phyloP scores from a whole-genome alignment of 2,113 vertebrate genomes.

The Campylomormyrus numenius region DNA sequence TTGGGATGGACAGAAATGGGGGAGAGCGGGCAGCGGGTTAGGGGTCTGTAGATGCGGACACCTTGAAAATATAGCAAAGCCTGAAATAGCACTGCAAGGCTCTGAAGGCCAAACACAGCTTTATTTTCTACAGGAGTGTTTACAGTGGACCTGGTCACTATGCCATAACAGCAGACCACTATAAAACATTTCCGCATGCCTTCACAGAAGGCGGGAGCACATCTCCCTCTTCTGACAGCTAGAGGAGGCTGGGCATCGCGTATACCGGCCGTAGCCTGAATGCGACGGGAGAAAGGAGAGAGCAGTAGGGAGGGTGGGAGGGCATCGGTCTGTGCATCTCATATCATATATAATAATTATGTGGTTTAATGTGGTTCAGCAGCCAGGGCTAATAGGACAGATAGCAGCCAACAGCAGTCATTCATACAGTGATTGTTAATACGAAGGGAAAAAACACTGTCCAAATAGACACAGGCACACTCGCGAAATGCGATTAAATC shows the following conservation, averaged over 20 bases:
- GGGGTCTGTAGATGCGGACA: neutral
- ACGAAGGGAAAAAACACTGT: neutral
- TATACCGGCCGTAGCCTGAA: neutral
- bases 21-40: neutral
- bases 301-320: neutral
- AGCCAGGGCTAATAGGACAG: neutral
- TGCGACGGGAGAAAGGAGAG: neutral
- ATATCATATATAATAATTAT: neutral
- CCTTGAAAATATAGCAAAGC: neutral
- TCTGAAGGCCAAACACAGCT: conserved; percentile 4
- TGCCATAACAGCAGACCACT: conserved; percentile 1
- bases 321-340: neutral
- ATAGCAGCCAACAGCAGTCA: neutral
- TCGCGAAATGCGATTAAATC: neutral
- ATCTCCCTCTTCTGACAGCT: neutral
- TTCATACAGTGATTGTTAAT: neutral
- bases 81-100: neutral
- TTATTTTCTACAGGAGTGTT: conserved; percentile 9
- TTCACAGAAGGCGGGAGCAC: conserved; percentile 22
- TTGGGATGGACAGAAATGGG: neutral
- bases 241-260: neutral
- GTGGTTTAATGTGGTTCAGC: neutral
- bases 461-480: neutral
- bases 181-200: neutral
- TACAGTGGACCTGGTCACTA: neutral